A percentile compares a stretch with the other conserved stretches of the same genome.
These are phyloP conservation scores for Griposia aprilina DNA, from an alignment of 2,888 invertebrate genomes.

Conservation along the genomic window DNA sequence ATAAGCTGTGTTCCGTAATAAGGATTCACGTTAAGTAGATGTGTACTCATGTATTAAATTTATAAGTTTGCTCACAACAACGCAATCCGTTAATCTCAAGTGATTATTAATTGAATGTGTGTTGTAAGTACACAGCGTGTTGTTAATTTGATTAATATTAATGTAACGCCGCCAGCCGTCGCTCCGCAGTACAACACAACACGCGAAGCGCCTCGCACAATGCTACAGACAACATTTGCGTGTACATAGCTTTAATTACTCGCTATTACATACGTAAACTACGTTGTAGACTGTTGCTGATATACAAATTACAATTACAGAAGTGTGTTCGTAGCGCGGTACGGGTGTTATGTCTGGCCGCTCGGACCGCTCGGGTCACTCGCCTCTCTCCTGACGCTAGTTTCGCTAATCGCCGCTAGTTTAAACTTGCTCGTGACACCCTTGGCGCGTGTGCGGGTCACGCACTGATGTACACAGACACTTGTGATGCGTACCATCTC, in stretches of 20 bases:
- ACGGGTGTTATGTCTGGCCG: not conserved
- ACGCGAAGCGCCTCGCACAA: not conserved
- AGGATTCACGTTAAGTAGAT: not conserved
- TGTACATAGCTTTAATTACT: constrained; percentile 19
- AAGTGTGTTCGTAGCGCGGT: not conserved
- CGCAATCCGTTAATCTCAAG: constrained; percentile 28
- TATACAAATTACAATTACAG: constrained; percentile 8
- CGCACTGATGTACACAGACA: not conserved
- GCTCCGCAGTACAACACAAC: not conserved
- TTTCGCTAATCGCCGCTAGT: constrained; percentile 28
- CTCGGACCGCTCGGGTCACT: not conserved
- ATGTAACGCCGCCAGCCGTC: constrained; percentile 8
- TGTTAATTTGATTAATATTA: constrained; percentile 59
- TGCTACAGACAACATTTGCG: not conserved
- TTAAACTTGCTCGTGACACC: constrained; percentile 6
- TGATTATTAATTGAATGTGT: constrained; percentile 47
- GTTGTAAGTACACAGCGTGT: constrained; percentile 29
- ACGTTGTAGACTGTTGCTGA: not conserved
- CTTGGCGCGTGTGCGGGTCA: too few relatives aligned
- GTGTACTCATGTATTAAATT: constrained; percentile 1
- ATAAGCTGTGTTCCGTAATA: not conserved
- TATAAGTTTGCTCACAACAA: constrained; percentile 7
- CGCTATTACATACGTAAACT: not conserved
- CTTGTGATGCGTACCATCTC: not conserved
- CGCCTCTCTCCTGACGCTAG: constrained; percentile 1